Base-by-base conservation (phyloP, 2,888 invertebrate species). In the Steinernema hermaphroditum region DNA sequence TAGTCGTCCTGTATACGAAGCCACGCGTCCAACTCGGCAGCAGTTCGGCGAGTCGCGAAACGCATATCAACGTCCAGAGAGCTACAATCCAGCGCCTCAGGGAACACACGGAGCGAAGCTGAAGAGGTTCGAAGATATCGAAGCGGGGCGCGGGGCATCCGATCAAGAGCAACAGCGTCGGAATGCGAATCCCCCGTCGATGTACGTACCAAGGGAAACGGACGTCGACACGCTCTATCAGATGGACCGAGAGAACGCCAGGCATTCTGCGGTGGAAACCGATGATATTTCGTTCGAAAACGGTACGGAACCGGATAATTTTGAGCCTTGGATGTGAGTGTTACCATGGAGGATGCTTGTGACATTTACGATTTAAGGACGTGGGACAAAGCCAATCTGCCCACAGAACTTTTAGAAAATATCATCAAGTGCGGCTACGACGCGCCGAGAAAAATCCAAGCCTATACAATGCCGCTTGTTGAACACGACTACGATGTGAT, bases 341-440 rank as follows among this genome's bases (percentile, higher is more conserved):
- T n/a, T n/a, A 34, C 22, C 9, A 1, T 49, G 0, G 16, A 69
- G 1, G 0, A 24, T 16, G 14, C 12, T 44, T 69, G n/a, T n/a
- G n/a, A n/a, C n/a, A n/a, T n/a, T n/a, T n/a, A n/a, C n/a, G n/a
- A n/a, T n/a, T n/a, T n/a, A n/a, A n/a, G n/a, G n/a, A n/a, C n/a
- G n/a, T 79, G 79, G 79, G 12, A 24, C 9, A 80, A 79, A 14
- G 50, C 68, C 16, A 34, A 69, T 0, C 68, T 79, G 24, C 70
- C 78, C 6, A 41, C 22, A 22, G 8, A n/a, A 16, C 24, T 79
- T 0, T 29, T 70, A 34, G 70, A 43, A 24, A 82, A 82, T 70
- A 68, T 68, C 16, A 24, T 2, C 6, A 19, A 14, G 1, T 32
- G 43, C 24, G 69, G 69, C 43, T 68, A 68, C 69, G 4, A 9